Conservation (phyloP, 1,140 invertebrate species). For the Chrysoperla carnea region DNA sequence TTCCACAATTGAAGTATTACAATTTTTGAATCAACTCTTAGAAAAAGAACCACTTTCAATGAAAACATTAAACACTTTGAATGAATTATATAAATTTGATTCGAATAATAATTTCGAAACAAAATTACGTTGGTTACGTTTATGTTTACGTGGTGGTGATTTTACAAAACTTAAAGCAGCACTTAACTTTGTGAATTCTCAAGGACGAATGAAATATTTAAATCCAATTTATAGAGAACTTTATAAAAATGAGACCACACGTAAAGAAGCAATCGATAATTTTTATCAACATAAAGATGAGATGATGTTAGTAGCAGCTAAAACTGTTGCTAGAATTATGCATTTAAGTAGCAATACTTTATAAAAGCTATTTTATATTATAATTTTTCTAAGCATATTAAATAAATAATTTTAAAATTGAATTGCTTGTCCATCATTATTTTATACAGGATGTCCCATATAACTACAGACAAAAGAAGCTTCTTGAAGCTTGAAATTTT, state of each 20-base stretch:
- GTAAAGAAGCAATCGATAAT: conserved; percentile 48
- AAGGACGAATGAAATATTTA: conserved; percentile 84
- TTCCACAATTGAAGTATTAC: conserved; percentile 45
- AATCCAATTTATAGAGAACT: conserved; percentile 73
- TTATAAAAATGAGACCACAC: conserved; percentile 57
- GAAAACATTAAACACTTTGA: conserved; percentile 41
- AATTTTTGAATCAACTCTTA: conserved; percentile 54
- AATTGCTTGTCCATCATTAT: too few relatives aligned
- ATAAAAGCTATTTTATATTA: conserved; percentile 1
- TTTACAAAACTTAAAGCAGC: conserved; percentile 39
- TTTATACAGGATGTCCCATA: too few relatives aligned
- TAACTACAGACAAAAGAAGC: too few relatives aligned
- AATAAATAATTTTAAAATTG: too few relatives aligned
- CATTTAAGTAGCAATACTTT: conserved; percentile 23
- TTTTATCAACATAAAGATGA: conserved; percentile 47
- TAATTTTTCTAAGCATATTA: background rate
- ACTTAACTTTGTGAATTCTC: conserved; percentile 59
- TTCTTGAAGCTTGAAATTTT: too few relatives aligned
- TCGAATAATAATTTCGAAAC: conserved; percentile 61
- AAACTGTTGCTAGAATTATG: conserved; percentile 59
- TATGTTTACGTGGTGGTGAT: conserved; percentile 58
- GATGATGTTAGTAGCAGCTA: conserved; percentile 70
- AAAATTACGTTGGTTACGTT: conserved; percentile 59
- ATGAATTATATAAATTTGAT: conserved; percentile 48
- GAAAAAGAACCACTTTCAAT: conserved; percentile 31